Evolutionary conservation across 2,113 vertebrate genomes (phyloP).

Genomic region (Lepisosteus osseus): DNA sequence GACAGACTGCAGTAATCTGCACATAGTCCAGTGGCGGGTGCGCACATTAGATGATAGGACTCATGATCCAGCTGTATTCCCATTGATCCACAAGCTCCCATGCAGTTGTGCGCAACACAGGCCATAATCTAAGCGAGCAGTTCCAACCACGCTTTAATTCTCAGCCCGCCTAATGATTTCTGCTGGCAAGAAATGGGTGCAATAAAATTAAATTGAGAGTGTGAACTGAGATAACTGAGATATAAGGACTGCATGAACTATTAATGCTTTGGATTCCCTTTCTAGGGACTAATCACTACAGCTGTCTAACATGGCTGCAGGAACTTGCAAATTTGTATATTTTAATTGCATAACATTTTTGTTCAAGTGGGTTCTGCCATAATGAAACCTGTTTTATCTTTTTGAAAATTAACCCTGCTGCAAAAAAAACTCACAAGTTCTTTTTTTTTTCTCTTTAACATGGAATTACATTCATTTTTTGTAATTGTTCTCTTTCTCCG

Average conservation of each 20-base stretch:
- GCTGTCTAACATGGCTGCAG: slow-evolving; percentile 17
- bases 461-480: slow-evolving; percentile 50
- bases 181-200: slow-evolving; percentile 25
- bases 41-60: slow-evolving; percentile 23
- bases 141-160: slow-evolving; percentile 32
- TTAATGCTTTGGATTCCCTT: slow-evolving; percentile 16
- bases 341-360: slow-evolving; percentile 43
- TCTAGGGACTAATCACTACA: slow-evolving; percentile 32
- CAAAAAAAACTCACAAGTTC: slow-evolving; percentile 30
- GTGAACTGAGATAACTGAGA: slow-evolving; percentile 15
- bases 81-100: slow-evolving; percentile 40
- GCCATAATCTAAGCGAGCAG: slow-evolving; percentile 34
- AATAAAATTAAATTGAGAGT: slow-evolving; percentile 22
- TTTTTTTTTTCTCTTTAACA: slow-evolving; percentile 29
- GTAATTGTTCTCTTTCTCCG: slow-evolving; percentile 57
- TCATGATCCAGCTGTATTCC: slow-evolving; percentile 23
- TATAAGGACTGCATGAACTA: slow-evolving; percentile 18
- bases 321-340: slow-evolving; percentile 34
- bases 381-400: slow-evolving; percentile 25
- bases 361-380: slow-evolving; percentile 29
- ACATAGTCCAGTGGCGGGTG: neutral
- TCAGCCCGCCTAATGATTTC: slow-evolving; percentile 47
- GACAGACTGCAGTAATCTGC: slow-evolving; percentile 21
- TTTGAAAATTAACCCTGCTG: slow-evolving; percentile 41
- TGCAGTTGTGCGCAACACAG: slow-evolving; percentile 44